Evolutionary conservation across 2,113 vertebrate genomes (phyloP).

Genomic region (Hiodon alosoides): DNA sequence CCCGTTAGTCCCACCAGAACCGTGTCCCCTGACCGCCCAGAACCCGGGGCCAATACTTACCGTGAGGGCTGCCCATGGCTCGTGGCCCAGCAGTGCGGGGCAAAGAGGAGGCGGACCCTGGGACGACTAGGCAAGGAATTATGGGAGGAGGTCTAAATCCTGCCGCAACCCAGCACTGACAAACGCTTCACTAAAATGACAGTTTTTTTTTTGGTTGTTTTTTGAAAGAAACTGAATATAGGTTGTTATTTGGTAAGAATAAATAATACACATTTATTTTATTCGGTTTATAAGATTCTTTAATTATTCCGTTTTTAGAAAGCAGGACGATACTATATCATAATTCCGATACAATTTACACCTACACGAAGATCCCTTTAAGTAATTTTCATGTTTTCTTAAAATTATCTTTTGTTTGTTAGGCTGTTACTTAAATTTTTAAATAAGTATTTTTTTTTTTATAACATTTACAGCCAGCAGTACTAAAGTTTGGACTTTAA

Average conservation of each 20-base stretch:
- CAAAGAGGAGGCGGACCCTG: neutral
- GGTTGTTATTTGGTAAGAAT: neutral
- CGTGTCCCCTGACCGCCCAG: neutral
- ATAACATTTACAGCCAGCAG: neutral
- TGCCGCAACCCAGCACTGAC: neutral
- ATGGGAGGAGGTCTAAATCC: neutral
- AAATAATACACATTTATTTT: neutral
- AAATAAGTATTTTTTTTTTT: neutral
- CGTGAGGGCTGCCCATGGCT: neutral
- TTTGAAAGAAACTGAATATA: neutral
- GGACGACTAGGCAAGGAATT: neutral
- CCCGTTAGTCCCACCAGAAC: neutral
- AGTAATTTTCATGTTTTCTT: neutral
- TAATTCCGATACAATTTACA: slow-evolving; percentile 11
- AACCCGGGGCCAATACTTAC: slow-evolving; percentile 1
- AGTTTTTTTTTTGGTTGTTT: neutral
- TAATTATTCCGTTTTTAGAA: neutral
- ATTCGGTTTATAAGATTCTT: neutral
- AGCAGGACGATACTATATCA: neutral
- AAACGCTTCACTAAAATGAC: neutral
- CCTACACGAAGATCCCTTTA: slow-evolving; percentile 14
- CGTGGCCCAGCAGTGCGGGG: neutral
- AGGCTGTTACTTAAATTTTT: neutral
- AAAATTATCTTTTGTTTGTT: neutral
- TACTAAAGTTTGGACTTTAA: neutral